Evolutionary conservation across 2,113 vertebrate species (phyloP), one percentile per base, ranked within the genome.

Genomic region (Morone chrysops): DNA sequence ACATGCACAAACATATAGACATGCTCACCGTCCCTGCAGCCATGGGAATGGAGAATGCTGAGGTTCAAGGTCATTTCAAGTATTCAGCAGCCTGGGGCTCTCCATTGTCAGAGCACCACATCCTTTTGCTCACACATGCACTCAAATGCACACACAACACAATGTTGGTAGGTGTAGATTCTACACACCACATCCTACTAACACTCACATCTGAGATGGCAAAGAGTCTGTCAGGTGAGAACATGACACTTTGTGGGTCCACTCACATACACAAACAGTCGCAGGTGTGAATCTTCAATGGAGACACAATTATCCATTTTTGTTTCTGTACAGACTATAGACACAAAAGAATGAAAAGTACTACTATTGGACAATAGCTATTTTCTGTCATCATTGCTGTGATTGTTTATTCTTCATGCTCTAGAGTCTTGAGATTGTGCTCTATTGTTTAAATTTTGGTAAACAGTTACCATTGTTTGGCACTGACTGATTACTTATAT

Each of bases 51-150:
- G 89, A 93, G 88, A 92, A 91, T 80, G 81, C 84, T 73, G 89
- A 91, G 92, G 90, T 94, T 94, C 91, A 94, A 94, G 93, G 93
- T 94, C 93, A 94, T 90, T 93, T 84, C 80, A 89, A 94, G 91
- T 91, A 91, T 93, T 92, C 87, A 89, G 91, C 88, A 87, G 86
- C 93, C 92, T 8, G 56, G 81, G 91, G 92, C 92, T 81, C 73
- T 90, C 83, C 70, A 92, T 92, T 93, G 92, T 94, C 85, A 84
- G 85, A 69, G 87, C 78, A 78, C 83, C 75, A 16, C 87, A 87
- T 93, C 89, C 80, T 84, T 85, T 83, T 88, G 87, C 90, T 84
- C 86, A 74, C 85, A 83, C 80, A 89, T 81, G 83, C 85, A 82
- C 81, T 82, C 47, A 65, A 50, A 87, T 59, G 40, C 61, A 60